Conservation (phyloP, 2,888 invertebrate genomes). For the Acrobasis repandana region DNA sequence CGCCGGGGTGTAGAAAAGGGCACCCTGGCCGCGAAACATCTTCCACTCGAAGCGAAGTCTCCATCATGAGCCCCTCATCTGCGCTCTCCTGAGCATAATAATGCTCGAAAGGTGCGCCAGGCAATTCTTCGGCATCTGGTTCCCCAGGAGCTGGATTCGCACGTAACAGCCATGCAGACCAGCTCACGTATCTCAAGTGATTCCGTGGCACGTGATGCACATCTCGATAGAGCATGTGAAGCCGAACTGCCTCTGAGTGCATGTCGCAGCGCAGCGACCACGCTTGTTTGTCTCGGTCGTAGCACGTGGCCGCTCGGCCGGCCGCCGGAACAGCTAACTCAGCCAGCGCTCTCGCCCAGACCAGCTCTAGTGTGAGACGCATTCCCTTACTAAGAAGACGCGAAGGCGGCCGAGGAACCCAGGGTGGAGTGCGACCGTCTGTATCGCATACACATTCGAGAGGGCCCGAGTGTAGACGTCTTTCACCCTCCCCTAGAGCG, state of each 20-base stretch:
- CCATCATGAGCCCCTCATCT: conserved; percentile 92
- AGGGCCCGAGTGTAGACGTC: conserved; percentile 86
- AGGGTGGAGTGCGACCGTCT: conserved; percentile 87
- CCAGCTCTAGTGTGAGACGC: conserved; percentile 88
- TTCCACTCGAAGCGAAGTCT: conserved; percentile 88
- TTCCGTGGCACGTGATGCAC: conserved; percentile 90
- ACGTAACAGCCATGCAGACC: conserved; percentile 87
- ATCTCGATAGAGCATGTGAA: conserved; percentile 89
- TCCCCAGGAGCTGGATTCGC: conserved; percentile 80
- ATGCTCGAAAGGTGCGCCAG: conserved; percentile 89
- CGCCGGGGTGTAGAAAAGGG: conserved; percentile 87
- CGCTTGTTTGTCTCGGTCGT: conserved; percentile 91
- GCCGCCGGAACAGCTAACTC: conserved; percentile 81
- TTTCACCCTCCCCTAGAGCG: conserved; percentile 86
- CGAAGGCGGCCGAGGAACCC: conserved; percentile 86
- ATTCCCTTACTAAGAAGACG: conserved; percentile 85
- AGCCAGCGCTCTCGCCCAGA: conserved; percentile 86
- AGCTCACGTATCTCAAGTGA: conserved; percentile 87
- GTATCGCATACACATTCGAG: conserved; percentile 88
- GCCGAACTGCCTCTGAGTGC: conserved; percentile 88
- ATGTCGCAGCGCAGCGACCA: conserved; percentile 91
- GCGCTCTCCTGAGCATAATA: conserved; percentile 91
- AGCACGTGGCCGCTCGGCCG: conserved; percentile 85
- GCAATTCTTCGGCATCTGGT: conserved; percentile 85
- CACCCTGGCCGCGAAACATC: conserved; percentile 87